phyloP scores from a whole-genome alignment of 30 jellyfish, hydroid and myxozoan species.

The Catostylus mosaicus region DNA sequence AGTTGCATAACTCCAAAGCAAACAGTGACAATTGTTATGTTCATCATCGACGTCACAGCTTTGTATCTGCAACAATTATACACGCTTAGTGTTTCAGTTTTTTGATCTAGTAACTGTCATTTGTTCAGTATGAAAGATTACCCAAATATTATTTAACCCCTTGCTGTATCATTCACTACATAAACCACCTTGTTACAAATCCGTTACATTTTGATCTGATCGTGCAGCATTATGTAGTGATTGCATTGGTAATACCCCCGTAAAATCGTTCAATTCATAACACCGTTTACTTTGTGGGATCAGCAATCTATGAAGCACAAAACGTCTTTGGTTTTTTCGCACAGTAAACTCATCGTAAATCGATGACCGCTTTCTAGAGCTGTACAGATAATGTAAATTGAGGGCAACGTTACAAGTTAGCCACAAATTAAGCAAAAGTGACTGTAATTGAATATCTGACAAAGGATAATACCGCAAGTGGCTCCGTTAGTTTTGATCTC shows the following conservation, averaged over 20 bases:
- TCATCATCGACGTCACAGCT: too few species aligned
- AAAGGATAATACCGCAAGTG: conserved; percentile 33
- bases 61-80: too few species aligned
- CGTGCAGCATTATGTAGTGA: too few species aligned
- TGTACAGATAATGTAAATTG: conserved; percentile 34
- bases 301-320: conserved; percentile 17
- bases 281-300: conserved; percentile 38
- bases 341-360: conserved; percentile 16
- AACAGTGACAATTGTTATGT: too few species aligned
- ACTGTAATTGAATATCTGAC: conserved; percentile 35
- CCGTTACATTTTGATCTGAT: too few species aligned
- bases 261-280: neutral
- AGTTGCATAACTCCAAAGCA: too few species aligned
- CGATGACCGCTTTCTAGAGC: conserved; percentile 56
- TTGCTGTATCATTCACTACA: too few species aligned
- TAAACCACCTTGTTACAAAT: too few species aligned
- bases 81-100: too few species aligned
- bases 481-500: conserved; percentile 9
- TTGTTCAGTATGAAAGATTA: too few species aligned
- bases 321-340: conserved; percentile 50
- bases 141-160: too few species aligned
- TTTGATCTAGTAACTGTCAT: too few species aligned
- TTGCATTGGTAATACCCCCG: conserved; percentile 25
- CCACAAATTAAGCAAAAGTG: conserved; percentile 46
- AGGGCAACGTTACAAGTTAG: conserved; percentile 61